Evolutionary conservation across 2,888 invertebrate genomes (phyloP), one percentile per base, ranked within the genome.

Genomic region (Epirrita christyi): DNA sequence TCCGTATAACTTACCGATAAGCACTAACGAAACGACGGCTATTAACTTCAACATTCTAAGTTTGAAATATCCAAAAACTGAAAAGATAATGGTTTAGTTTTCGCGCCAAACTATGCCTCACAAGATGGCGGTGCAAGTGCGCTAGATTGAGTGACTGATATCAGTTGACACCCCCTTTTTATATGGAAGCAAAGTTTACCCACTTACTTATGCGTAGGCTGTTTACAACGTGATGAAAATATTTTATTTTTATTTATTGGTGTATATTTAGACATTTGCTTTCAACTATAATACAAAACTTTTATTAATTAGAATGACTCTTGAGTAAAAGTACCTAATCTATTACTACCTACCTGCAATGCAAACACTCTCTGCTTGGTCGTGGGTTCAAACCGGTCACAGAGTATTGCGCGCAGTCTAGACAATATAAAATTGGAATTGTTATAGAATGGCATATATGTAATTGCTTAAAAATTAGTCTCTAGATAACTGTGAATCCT

Each of bases 31-130:
- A 11, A 88, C 73, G 0, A 89, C 70, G 1, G 84, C 84, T 0
- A 84, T 78, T 8, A 90, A 66, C 62, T 90, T 90, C 49, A 88
- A 78, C 90, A 90, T 90, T 66, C 60, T 72, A 7, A 11, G 8
- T n/a, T 29, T 27, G 6, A 14, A 59, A 41, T 40, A 29, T 34
- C 56, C 29, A 61, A 66, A n/a, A 63, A 47, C 66, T 55, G 59
- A 58, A 64, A 68, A 68, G 55, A 55, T 60, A 44, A 41, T 64
- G 51, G 41, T 61, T 41, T 46, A 11, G 21, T 40, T 42, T 61
- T 55, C 55, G 50, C 65, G 59, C 62, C 61, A 57, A 60, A 43
- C n/a, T 44, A 4, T 21, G 21, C 4, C 36, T 38, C 34, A 27
- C 44, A 72, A 84, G 81, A 80, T 81, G 80, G 77, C 78, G 71